Evolutionary conservation across 2,113 vertebrate genomes (phyloP).

Genomic region (Trematomus loennbergii): DNA sequence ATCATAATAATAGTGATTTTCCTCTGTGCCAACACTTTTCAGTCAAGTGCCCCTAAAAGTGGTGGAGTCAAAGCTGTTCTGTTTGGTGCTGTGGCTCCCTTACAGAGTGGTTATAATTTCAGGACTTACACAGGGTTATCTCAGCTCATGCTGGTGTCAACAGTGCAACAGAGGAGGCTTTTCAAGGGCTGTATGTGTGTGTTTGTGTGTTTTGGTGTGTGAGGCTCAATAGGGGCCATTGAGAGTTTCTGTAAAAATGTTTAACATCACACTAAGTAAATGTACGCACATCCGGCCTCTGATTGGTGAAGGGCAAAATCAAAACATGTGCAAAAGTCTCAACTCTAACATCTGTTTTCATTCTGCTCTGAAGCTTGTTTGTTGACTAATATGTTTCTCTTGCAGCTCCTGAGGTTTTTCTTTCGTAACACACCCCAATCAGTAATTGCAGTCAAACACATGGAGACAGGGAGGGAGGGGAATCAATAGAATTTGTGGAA

Average conservation of each 20-base stretch:
- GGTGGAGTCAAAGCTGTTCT: slow-evolving; percentile 4
- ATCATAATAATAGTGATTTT: slow-evolving; percentile 3
- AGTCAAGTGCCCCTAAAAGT: background rate
- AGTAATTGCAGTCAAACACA: slow-evolving; percentile 26
- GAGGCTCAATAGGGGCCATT: slow-evolving; percentile 7
- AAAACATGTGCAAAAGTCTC: background rate
- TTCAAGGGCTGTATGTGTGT: slow-evolving; percentile 23
- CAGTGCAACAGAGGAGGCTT: slow-evolving; percentile 41
- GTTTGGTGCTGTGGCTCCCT: slow-evolving; percentile 11
- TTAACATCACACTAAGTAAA: background rate
- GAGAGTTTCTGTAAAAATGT: slow-evolving; percentile 26
- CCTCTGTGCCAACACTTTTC: slow-evolving; percentile 1
- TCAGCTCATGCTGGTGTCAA: slow-evolving; percentile 41
- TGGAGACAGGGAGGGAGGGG: slow-evolving; percentile 17
- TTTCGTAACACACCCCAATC: slow-evolving; percentile 10
- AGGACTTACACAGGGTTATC: background rate
- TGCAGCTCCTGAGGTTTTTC: slow-evolving; percentile 17
- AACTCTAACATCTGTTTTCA: background rate
- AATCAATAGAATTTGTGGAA: slow-evolving; percentile 60
- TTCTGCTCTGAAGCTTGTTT: slow-evolving; percentile 19
- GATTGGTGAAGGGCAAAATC: slow-evolving; percentile 3
- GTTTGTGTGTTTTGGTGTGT: slow-evolving; percentile 34
- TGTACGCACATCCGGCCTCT: background rate
- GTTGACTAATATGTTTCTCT: slow-evolving; percentile 10
- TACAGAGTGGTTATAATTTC: background rate